Evolutionary conservation across 2,888 invertebrate genomes (phyloP), one percentile per base, ranked within the genome.

Genomic region (Catocala sponsa): DNA sequence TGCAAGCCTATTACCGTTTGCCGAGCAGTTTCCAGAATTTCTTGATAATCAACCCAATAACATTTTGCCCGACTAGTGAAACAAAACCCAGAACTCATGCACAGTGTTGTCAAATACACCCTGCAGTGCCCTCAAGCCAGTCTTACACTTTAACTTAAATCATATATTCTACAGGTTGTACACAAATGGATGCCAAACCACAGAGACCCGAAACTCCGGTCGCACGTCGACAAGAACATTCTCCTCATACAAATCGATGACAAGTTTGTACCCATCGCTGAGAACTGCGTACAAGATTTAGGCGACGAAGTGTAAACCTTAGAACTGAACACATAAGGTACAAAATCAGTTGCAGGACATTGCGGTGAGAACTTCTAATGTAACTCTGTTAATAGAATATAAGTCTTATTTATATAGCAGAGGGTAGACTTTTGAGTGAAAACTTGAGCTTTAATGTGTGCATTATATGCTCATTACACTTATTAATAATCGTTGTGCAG

Each of bases 181-280:
- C 99, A 99, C 90, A 97, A 97, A 74, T 99, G 99, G 99, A 96
- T 97, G 43, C 99, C 99, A 0, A 98, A 97, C 91, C 99, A 99
- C 92, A 96, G 97, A 56, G 98, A 99, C 86, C 97, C 97, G 0
- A 96, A 96, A 76, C 96, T 97, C 61, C 96, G 99, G 13, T 99
- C 99, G 5, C 98, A 99, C 88, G 97, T 98, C 12, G 99, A 99
- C 91, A 97, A 98, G 80, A 98, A 97, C 55, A 98, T 99, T 64
- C 95, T 99, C 13, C 95, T 99, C 12, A 96, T 99, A n/a, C 98
- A 98, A 90, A 97, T 99, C 51, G 98, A 98, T 12, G 99, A 99
- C 80, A 97, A 97, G 82, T 99, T 96, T 90, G 98, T 99, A 66
- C 99, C 99, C 12, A 98, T 99, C 55, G 98, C 98, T 0, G 99